Evolutionary conservation across 1,140 invertebrate species (phyloP).

Genomic region (Tachypleus tridentatus): DNA sequence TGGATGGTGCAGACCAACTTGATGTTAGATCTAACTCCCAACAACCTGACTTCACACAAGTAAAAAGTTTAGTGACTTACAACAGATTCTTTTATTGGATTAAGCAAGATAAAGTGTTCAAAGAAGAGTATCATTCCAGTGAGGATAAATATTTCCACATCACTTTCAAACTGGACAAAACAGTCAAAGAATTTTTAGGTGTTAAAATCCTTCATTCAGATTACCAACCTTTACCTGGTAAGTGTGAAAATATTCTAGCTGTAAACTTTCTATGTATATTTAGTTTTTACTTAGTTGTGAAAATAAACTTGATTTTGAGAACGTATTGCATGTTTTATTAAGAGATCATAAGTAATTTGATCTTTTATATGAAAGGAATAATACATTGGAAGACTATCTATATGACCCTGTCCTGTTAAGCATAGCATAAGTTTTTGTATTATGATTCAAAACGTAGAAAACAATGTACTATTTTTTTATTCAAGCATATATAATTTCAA

Average conservation of each 20-base stretch:
- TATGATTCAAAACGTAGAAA: too few relatives aligned
- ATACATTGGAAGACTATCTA: too few relatives aligned
- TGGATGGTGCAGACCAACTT: slow-evolving; percentile 61
- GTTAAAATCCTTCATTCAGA: slow-evolving; percentile 43
- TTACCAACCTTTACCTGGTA: slow-evolving; percentile 56
- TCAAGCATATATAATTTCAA: too few relatives aligned
- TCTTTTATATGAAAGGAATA: too few relatives aligned
- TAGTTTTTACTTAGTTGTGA: too few relatives aligned
- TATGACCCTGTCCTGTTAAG: too few relatives aligned
- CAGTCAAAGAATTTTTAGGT: slow-evolving; percentile 1
- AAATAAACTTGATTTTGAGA: too few relatives aligned
- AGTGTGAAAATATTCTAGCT: slow-evolving; percentile 3
- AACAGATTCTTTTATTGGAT: slow-evolving; percentile 72
- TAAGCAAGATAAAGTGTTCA: slow-evolving; percentile 48
- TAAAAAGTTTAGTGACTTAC: slow-evolving; percentile 56
- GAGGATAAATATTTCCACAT: slow-evolving; percentile 58
- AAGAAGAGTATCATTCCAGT: slow-evolving; percentile 49
- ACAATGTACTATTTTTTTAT: too few relatives aligned
- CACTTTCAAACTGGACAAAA: slow-evolving; percentile 25
- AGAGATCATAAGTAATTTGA: too few relatives aligned
- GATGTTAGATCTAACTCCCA: slow-evolving; percentile 60
- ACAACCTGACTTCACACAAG: slow-evolving; percentile 59
- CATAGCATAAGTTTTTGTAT: too few relatives aligned
- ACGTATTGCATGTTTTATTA: too few relatives aligned
- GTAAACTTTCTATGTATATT: too few relatives aligned